These are phyloP conservation scores for Flabesymbios commensalis DNA, from an alignment of 2,888 invertebrate species.

Conservation along the genomic window DNA sequence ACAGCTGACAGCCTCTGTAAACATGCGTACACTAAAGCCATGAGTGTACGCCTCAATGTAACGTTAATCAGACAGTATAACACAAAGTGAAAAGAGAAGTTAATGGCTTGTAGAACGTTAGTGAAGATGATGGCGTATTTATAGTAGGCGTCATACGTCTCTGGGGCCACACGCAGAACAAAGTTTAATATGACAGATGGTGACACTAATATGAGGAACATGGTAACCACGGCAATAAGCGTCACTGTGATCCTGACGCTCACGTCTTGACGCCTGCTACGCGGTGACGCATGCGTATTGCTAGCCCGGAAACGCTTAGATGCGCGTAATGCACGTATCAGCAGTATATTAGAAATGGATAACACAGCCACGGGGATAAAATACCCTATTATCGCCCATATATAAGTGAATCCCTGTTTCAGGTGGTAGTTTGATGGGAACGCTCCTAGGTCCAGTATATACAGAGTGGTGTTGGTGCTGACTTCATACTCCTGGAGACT, in stretches of 20 bases:
- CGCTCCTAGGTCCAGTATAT: background rate
- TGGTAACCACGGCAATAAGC: no score
- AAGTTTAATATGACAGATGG: no score
- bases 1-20: no score
- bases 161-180: no score
- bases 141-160: no score
- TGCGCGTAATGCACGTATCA: background rate
- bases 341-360: background rate
- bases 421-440: background rate
- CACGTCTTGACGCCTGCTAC: no score
- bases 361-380: background rate
- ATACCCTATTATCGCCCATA: background rate
- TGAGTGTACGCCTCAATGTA: constrained; percentile 16
- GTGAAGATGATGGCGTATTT: constrained; percentile 2
- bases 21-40: background rate
- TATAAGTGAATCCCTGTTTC: background rate
- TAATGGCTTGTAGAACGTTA: constrained; percentile 17
- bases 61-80: constrained; percentile 23
- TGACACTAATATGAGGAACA: no score
- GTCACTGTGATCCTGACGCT: no score
- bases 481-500: background rate
- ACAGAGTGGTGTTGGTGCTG: background rate
- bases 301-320: no score
- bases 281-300: no score
- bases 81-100: constrained; percentile 20